Percentiles rank a stretch among this genome's conserved stretches.
Conservation (phyloP, 2,797 vertebrate species). For the Chloroceryle amazona region DNA sequence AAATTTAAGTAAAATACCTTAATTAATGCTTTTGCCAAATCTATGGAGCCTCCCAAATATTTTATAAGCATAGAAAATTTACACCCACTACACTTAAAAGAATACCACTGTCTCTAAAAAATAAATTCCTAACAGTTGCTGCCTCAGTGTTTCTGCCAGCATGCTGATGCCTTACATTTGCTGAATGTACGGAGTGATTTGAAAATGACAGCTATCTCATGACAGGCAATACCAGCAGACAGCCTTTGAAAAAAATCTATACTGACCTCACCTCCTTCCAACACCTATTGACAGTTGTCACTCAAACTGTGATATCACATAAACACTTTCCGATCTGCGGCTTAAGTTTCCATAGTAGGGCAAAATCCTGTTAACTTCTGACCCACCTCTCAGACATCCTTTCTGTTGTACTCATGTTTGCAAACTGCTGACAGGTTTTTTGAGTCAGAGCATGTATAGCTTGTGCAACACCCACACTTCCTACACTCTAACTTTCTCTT, state of each 20-base stretch:
- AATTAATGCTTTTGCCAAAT: conserved; percentile 33
- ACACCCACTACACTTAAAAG: neutral
- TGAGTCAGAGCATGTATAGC: conserved; percentile 25
- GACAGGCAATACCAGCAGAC: conserved; percentile 78
- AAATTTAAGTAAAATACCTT: conserved; percentile 46
- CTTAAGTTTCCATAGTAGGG: conserved; percentile 86
- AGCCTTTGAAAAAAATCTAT: conserved; percentile 83
- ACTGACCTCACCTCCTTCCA: conserved; percentile 83
- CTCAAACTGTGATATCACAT: conserved; percentile 85
- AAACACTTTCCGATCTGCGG: conserved; percentile 87
- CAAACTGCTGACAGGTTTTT: conserved; percentile 74
- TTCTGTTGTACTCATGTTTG: conserved; percentile 74
- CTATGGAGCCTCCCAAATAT: conserved; percentile 20
- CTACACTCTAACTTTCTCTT: neutral
- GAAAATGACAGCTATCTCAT: conserved; percentile 83
- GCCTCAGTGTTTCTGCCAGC: conserved; percentile 44
- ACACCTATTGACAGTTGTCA: conserved; percentile 86
- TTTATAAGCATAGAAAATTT: conserved; percentile 3
- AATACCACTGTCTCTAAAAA: neutral
- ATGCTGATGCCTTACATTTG: conserved; percentile 62
- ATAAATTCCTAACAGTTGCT: conserved; percentile 44
- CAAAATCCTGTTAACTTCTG: conserved; percentile 88
- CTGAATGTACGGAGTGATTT: conserved; percentile 76
- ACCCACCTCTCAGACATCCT: conserved; percentile 82
- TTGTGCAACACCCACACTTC: neutral